Percentiles rank a stretch among this genome's conserved stretches.
Conservation (phyloP, 2,113 vertebrate genomes). For the Protobothrops flavoviridis region DNA sequence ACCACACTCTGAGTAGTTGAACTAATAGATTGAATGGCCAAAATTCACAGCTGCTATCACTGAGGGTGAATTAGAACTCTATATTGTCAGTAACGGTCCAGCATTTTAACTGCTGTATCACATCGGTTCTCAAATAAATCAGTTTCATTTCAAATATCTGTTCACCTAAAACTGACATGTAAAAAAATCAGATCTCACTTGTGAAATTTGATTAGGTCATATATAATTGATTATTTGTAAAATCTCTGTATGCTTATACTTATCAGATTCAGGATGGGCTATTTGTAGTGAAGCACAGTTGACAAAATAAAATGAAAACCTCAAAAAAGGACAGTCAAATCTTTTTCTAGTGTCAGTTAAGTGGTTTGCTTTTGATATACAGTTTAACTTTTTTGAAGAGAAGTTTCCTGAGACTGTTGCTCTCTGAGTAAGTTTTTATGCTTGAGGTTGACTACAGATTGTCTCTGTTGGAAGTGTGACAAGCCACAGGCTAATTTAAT, state of each 20-base stretch:
- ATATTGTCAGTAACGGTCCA: neutral
- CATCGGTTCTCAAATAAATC: neutral
- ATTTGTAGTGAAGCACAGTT: neutral
- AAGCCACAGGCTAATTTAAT: conserved; percentile 26
- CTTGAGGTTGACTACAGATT: conserved; percentile 20
- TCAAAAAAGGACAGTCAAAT: neutral
- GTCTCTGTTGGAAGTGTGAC: conserved; percentile 28
- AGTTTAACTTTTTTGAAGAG: neutral
- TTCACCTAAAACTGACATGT: neutral
- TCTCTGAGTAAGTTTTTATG: conserved; percentile 24
- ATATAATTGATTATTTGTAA: neutral
- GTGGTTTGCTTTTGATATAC: conserved; percentile 1
- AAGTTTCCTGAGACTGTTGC: neutral
- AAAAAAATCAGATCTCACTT: neutral
- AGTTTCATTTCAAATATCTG: neutral
- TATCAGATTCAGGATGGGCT: neutral
- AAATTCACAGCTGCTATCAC: neutral
- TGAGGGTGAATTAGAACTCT: neutral
- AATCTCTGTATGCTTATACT: neutral
- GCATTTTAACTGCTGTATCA: neutral
- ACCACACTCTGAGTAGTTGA: neutral
- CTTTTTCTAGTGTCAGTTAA: neutral
- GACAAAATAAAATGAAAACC: conserved; percentile 1
- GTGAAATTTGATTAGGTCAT: neutral
- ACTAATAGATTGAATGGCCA: neutral